A percentile compares a stretch with the other conserved stretches of the same genome.
These are phyloP conservation scores for Cyphomyrmex costatus DNA, from an alignment of 1,140 invertebrate species.

Conservation along the genomic window DNA sequence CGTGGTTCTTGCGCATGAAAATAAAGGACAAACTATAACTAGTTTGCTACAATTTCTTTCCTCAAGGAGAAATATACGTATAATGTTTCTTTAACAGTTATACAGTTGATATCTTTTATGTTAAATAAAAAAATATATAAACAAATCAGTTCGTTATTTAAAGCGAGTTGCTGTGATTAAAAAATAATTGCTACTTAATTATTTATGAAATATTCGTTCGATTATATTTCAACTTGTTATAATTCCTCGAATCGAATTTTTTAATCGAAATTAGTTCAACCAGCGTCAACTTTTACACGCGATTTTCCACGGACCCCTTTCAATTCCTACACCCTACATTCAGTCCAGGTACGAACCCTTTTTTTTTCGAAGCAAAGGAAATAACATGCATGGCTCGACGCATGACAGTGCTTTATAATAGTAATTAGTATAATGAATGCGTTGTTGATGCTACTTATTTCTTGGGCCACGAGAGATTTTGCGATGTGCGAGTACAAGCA, in stretches of 20 bases:
- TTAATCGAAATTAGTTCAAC: conserved; percentile 4
- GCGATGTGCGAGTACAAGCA: conserved; percentile 9
- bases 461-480: conserved; percentile 42
- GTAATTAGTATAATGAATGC: conserved; percentile 63
- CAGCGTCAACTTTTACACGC: conserved; percentile 28
- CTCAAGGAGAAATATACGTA: neutral
- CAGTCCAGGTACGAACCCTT: conserved; percentile 7
- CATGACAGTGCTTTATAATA: conserved; percentile 65
- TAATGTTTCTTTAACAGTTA: neutral
- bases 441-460: conserved; percentile 66
- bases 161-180: neutral
- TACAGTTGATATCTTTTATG: neutral
- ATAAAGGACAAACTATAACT: neutral
- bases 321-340: neutral
- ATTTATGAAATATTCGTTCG: neutral
- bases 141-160: neutral
- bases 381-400: conserved; percentile 49
- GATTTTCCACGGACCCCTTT: conserved; percentile 43
- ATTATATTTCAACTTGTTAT: neutral
- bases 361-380: conserved; percentile 51
- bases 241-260: neutral
- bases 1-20: neutral
- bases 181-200: neutral
- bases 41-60: conserved; percentile 22
- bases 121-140: neutral